phyloP scores from a whole-genome alignment of 2,888 invertebrate genomes.

The Lycophotia porphyrea region DNA sequence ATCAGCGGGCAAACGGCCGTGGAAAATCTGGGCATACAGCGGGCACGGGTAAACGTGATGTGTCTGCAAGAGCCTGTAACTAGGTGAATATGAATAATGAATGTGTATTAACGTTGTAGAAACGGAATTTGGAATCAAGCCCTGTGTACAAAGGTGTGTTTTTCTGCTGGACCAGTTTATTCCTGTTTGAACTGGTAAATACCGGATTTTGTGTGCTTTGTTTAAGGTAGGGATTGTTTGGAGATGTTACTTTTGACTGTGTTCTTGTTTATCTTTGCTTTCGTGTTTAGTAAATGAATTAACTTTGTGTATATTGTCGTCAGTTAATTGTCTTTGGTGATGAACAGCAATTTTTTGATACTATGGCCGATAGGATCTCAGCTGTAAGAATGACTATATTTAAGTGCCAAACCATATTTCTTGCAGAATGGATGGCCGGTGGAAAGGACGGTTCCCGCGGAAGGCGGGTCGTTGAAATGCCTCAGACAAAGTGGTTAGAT shows the following conservation, averaged over 20 bases:
- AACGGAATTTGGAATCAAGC: slow-evolving; percentile 47
- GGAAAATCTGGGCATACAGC: slow-evolving; percentile 21
- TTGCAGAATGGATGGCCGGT: neutral
- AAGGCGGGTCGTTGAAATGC: neutral
- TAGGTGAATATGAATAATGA: slow-evolving; percentile 51
- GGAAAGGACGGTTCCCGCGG: neutral
- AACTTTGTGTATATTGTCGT: neutral
- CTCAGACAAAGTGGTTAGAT: neutral
- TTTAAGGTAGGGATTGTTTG: slow-evolving; percentile 39
- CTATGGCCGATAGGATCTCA: neutral
- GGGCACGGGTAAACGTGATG: slow-evolving; percentile 16
- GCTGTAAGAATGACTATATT: neutral
- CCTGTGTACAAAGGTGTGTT: slow-evolving; percentile 46
- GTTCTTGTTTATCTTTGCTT: slow-evolving; percentile 23
- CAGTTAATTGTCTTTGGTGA: neutral
- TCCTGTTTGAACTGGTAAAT: slow-evolving; percentile 46
- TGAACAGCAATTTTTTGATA: neutral
- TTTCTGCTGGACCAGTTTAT: slow-evolving; percentile 34
- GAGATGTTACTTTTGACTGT: slow-evolving; percentile 25
- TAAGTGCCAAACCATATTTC: neutral
- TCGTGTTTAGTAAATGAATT: slow-evolving; percentile 17
- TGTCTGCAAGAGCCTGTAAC: slow-evolving; percentile 27
- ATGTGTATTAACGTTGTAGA: slow-evolving; percentile 37
- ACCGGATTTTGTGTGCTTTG: slow-evolving; percentile 43
- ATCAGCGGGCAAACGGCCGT: slow-evolving; percentile 44